Conservation (phyloP, 2,113 vertebrate species). For the Taxidea taxus region DNA sequence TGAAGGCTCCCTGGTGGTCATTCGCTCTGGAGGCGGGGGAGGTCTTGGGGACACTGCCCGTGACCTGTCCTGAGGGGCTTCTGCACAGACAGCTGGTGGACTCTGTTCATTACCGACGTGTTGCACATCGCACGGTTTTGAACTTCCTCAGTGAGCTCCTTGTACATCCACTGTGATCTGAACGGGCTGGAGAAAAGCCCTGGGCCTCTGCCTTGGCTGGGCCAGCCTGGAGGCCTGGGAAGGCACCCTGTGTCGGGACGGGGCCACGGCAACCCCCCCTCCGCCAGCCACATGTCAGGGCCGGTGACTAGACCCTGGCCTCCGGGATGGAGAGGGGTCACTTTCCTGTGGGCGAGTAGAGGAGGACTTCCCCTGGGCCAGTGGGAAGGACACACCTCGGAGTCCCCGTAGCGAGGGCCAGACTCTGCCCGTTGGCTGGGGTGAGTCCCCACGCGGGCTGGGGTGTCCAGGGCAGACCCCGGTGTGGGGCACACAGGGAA, state of each 20-base stretch:
- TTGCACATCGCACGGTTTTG: neutral
- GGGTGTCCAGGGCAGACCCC: too few relatives aligned
- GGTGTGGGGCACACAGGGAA: accelerated
- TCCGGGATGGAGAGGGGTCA: neutral
- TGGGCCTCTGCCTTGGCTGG: neutral
- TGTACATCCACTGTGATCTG: neutral
- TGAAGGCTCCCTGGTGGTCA: neutral
- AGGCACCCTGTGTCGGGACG: accelerated
- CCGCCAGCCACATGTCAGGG: neutral
- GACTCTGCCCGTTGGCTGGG: neutral
- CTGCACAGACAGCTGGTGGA: neutral
- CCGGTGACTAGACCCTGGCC: neutral
- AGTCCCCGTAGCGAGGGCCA: neutral
- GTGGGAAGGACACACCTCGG: neutral
- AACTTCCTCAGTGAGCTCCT: conserved; percentile 40
- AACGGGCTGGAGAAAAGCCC: neutral
- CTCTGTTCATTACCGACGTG: neutral
- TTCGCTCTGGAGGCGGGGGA: neutral
- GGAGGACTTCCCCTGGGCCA: neutral
- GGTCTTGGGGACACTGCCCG: neutral
- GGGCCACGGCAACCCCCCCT: neutral
- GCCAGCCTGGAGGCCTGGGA: neutral
- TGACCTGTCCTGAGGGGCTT: neutral
- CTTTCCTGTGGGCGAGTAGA: neutral
- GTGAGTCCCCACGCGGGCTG: neutral